Evolutionary conservation across 2,113 vertebrate species (phyloP).

Genomic region (Sylvilagus bachmani): DNA sequence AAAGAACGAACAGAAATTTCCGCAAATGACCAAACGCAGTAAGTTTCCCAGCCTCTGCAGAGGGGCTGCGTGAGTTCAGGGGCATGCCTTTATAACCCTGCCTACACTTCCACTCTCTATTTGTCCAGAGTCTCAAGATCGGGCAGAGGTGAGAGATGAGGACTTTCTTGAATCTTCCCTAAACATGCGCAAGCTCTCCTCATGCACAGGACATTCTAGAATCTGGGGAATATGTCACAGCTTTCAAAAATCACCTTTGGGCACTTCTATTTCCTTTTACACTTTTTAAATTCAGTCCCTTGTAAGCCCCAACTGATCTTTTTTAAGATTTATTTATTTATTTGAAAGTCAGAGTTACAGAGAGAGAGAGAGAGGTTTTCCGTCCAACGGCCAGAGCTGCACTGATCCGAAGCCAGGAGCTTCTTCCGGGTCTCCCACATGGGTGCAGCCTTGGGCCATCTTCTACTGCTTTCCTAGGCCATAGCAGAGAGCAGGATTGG

Average conservation of each 20-base stretch:
- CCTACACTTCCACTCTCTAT: neutral
- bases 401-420: too few species aligned
- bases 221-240: neutral
- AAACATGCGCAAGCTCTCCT: neutral
- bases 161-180: neutral
- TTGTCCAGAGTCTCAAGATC: neutral
- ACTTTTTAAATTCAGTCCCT: neutral
- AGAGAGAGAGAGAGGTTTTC: too few species aligned
- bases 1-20: neutral
- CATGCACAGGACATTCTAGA: neutral
- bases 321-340: too few species aligned
- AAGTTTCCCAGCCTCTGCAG: neutral
- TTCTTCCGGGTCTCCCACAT: too few species aligned
- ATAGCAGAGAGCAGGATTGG: too few species aligned
- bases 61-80: neutral
- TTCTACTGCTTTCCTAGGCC: too few species aligned
- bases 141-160: neutral
- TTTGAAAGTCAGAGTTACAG: too few species aligned
- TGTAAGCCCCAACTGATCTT: neutral
- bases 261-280: neutral
- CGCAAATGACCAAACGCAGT: neutral
- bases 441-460: too few species aligned
- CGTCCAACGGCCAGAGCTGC: too few species aligned
- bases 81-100: neutral
- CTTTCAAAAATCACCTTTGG: neutral